phyloP scores from a whole-genome alignment of 2,888 invertebrate genomes.

The Platycheirus rosarum region DNA sequence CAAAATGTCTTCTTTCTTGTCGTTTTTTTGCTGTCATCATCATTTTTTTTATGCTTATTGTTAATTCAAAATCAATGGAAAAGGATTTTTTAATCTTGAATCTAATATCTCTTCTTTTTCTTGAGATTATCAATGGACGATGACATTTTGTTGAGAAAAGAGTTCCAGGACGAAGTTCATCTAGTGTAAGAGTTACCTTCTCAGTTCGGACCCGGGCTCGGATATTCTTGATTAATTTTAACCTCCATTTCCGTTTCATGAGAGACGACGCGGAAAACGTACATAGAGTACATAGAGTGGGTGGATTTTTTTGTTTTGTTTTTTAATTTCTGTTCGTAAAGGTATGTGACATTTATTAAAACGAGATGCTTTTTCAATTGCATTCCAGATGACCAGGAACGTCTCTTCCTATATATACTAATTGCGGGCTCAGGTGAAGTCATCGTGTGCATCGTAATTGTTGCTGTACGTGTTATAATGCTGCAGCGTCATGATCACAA shows the following conservation, averaged over 20 bases:
- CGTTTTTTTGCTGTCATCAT: conserved; percentile 38
- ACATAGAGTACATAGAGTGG: not conserved
- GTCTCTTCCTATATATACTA: conserved; percentile 92
- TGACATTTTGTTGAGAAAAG: conserved; percentile 16
- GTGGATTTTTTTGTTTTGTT: conserved; percentile 3
- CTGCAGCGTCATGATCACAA: too few relatives aligned
- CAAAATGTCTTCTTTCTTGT: conserved; percentile 25
- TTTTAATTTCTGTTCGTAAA: not conserved
- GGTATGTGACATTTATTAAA: conserved; percentile 20
- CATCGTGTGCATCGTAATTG: conserved; percentile 87
- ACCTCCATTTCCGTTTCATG: conserved; percentile 18
- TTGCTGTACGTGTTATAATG: conserved; percentile 87
- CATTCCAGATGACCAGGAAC: conserved; percentile 81
- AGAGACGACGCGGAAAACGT: conserved; percentile 40
- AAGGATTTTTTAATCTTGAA: conserved; percentile 70
- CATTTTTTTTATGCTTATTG: conserved; percentile 52
- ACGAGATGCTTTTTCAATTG: conserved; percentile 49
- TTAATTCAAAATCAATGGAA: conserved; percentile 59
- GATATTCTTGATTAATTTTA: conserved; percentile 36
- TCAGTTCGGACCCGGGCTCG: too few relatives aligned
- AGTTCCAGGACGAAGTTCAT: not conserved
- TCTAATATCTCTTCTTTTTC: conserved; percentile 57
- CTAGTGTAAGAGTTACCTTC: too few relatives aligned
- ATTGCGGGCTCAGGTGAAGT: conserved; percentile 88
- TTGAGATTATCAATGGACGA: conserved; percentile 36